Evolutionary conservation across 1,140 invertebrate species (phyloP), one percentile per base, ranked within the genome.

Genomic region (Tetragnatha versicolor): DNA sequence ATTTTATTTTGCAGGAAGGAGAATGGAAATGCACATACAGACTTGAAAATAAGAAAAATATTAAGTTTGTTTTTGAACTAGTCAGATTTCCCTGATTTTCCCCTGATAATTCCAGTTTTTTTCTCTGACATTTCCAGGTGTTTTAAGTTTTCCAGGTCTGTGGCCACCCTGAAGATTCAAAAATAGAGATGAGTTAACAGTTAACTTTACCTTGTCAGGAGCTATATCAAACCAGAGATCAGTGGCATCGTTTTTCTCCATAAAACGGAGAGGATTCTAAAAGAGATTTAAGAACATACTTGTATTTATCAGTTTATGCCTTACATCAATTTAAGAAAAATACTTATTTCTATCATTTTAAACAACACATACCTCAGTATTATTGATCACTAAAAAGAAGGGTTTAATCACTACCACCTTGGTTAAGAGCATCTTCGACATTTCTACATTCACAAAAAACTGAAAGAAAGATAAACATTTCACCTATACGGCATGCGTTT

Each of bases 381-480:
- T 90, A 85, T 96, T 96, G 65, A 89, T 88, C 0, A 96, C 89
- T 63, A 94, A 87, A 85, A 94, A 95, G 86, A 93, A 94, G 0
- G 94, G 93, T 17, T 93, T 87, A 31, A 96, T 90, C 0, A 93
- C 93, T 4, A 95, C 90, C 27, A 96, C 93, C 84, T 94, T 95
- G 0, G 94, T 96, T 35, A 94, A 85, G 49, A 90, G 91, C 22
- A 92, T 87, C 70, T 90, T 49, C 4, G 79, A 82, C 80, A 86
- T 80, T 51, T 84, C 80, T 42, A 84, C 84, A 49, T 84, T 83
- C 31, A 87, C 80, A 81, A 87, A 83, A 79, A 87, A 85, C 86
- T 87, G 79, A 22, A 72, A 29, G 25, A 55, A 75, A 63, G 20
- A 39, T 2, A 3, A 0, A 0, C 49, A 1, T 42, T 42, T 0